Conservation (phyloP, 2,113 vertebrate species). For the Chaetorhynchus papuensis region DNA sequence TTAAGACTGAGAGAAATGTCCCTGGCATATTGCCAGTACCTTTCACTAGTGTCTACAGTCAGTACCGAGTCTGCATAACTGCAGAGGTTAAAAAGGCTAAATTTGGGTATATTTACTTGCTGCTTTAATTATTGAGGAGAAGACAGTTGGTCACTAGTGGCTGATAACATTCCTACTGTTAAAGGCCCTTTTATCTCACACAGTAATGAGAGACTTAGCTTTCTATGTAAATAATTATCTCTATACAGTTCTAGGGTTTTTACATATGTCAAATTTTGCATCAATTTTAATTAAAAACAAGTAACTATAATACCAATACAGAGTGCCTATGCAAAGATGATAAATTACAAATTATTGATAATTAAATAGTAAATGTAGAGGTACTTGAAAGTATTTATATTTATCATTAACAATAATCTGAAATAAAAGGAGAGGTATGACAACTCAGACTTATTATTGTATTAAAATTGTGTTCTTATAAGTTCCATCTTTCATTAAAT, state of each 20-base stretch:
- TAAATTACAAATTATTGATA: conserved; percentile 29
- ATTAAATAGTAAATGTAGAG: conserved; percentile 51
- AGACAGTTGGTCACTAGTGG: conserved; percentile 55
- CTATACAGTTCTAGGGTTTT: conserved; percentile 17
- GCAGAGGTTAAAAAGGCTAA: conserved; percentile 52
- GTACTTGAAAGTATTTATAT: neutral
- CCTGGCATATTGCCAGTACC: conserved; percentile 5
- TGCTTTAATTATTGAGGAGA: conserved; percentile 71
- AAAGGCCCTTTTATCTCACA: conserved; percentile 1
- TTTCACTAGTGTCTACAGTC: neutral
- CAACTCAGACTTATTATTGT: neutral
- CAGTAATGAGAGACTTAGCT: neutral
- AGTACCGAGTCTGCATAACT: neutral
- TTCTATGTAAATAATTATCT: conserved; percentile 57
- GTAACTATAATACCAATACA: neutral
- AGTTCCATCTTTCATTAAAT: neutral
- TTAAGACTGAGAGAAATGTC: conserved; percentile 41
- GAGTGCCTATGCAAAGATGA: neutral
- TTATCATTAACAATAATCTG: neutral
- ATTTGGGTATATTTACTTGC: conserved; percentile 16
- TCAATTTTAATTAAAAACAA: conserved; percentile 36
- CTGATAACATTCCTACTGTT: conserved; percentile 63
- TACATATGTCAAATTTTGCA: conserved; percentile 17
- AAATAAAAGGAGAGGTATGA: neutral
- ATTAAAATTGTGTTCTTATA: neutral